A percentile compares a stretch with the other conserved stretches of the same genome.
phyloP scores from a whole-genome alignment of 2,888 invertebrate species.

The Auanema sp. region DNA sequence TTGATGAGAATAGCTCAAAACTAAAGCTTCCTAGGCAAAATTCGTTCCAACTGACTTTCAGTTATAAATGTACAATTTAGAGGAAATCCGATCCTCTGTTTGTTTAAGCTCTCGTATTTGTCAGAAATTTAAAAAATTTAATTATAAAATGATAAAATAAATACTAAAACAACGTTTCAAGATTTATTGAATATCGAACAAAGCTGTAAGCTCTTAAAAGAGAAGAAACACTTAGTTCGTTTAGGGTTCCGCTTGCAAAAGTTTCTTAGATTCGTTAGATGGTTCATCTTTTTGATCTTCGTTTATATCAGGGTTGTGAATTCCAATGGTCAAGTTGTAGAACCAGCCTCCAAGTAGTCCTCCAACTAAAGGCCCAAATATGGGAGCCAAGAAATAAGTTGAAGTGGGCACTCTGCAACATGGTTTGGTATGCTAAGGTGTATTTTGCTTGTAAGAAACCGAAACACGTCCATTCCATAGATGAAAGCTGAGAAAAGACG shows the following conservation, averaged over 20 bases:
- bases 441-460: slow-evolving; percentile 18
- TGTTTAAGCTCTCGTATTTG: too few species aligned
- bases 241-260: too few species aligned
- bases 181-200: not conserved
- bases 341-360: slow-evolving; percentile 16
- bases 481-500: slow-evolving; percentile 53
- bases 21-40: too few species aligned
- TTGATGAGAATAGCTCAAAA: too few species aligned
- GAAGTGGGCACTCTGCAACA: not conserved
- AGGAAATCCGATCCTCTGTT: too few species aligned
- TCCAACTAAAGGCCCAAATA: slow-evolving; percentile 20
- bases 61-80: too few species aligned
- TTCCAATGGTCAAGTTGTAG: slow-evolving; percentile 13
- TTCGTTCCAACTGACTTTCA: too few species aligned
- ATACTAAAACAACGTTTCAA: not conserved
- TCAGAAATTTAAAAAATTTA: too few species aligned
- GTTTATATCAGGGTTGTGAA: slow-evolving; percentile 18
- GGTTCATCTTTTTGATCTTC: slow-evolving; percentile 4
- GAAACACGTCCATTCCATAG: slow-evolving; percentile 55
- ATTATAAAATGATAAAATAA: not conserved
- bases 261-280: too few species aligned
- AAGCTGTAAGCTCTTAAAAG: too few species aligned
- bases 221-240: too few species aligned
- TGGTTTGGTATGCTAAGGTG: not conserved
- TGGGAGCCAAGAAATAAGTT: slow-evolving; percentile 10